phyloP scores from a whole-genome alignment of 2,888 invertebrate genomes.

The Gonocerus acuteangulatus region DNA sequence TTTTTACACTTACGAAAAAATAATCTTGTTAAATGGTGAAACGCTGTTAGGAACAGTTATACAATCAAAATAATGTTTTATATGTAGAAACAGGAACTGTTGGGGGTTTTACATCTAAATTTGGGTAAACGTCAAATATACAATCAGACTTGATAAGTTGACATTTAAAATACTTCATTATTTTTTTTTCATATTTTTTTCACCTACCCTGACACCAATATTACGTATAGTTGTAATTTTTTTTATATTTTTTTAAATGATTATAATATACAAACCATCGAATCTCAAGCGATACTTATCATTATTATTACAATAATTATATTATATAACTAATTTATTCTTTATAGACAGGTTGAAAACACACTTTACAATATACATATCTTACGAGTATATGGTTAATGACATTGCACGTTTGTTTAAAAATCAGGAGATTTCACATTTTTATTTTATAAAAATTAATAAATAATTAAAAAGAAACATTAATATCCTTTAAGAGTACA shows the following conservation, averaged over 20 bases:
- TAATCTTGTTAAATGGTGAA: neutral
- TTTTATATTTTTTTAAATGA: constrained; percentile 49
- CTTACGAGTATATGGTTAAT: constrained; percentile 20
- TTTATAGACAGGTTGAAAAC: constrained; percentile 32
- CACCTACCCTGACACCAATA: constrained; percentile 74
- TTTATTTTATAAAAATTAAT: constrained; percentile 5
- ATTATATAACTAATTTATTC: constrained; percentile 7
- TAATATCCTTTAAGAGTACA: constrained; percentile 21
- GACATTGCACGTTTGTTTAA: neutral
- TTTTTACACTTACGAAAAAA: constrained; percentile 6
- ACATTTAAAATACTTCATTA: constrained; percentile 12
- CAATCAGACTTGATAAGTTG: constrained; percentile 21
- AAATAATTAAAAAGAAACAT: constrained; percentile 23
- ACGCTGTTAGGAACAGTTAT: constrained; percentile 13
- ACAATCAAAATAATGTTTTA: constrained; percentile 12
- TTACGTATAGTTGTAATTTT: constrained; percentile 60
- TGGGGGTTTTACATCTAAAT: neutral
- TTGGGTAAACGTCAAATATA: neutral
- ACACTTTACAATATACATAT: constrained; percentile 28
- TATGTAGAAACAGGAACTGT: constrained; percentile 17
- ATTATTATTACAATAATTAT: constrained; percentile 20
- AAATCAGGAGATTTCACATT: neutral
- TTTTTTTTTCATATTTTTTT: neutral
- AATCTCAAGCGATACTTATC: constrained; percentile 22
- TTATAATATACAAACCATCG: constrained; percentile 19